Percentiles rank a stretch among this genome's conserved stretches.
phyloP scores from a whole-genome alignment of 2,888 invertebrate species.

The Exocentrus adspersus region DNA sequence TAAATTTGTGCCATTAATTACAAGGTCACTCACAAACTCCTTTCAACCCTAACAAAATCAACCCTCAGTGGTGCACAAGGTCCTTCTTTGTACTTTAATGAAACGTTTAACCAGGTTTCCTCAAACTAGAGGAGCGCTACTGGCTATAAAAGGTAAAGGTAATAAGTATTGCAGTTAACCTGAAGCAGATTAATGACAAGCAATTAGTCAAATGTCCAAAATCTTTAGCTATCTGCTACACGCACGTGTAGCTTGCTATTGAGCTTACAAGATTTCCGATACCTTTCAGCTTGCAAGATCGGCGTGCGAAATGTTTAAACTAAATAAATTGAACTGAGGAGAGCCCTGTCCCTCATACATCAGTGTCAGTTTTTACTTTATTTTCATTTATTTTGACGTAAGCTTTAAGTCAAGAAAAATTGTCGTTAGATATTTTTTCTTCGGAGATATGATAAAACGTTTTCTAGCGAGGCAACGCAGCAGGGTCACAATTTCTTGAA shows the following conservation, averaged over 20 bases:
- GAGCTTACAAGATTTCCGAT: conserved; percentile 40
- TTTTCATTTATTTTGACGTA: conserved; percentile 27
- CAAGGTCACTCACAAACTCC: conserved; percentile 38
- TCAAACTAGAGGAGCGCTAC: conserved; percentile 53
- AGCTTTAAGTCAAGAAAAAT: conserved; percentile 16
- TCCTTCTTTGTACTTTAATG: conserved; percentile 49
- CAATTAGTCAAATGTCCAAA: conserved; percentile 62
- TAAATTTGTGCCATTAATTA: conserved; percentile 25
- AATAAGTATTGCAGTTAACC: conserved; percentile 52
- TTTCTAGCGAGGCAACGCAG: not conserved
- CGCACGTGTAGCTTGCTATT: conserved; percentile 54
- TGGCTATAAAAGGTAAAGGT: conserved; percentile 52
- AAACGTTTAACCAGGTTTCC: conserved; percentile 51
- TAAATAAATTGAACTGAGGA: conserved; percentile 39
- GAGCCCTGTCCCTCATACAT: conserved; percentile 43
- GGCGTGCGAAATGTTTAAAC: conserved; percentile 43
- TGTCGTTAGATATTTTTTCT: conserved; percentile 1
- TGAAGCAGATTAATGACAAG: conserved; percentile 61
- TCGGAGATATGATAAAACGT: not conserved
- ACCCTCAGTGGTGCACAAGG: conserved; percentile 45
- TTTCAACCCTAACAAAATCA: conserved; percentile 42
- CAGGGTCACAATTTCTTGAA: not conserved
- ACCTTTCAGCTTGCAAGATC: conserved; percentile 37
- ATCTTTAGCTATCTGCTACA: conserved; percentile 56
- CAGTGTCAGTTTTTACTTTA: conserved; percentile 41